Percentiles rank a stretch among this genome's conserved stretches.
phyloP scores from a whole-genome alignment of 2,113 vertebrate genomes.

The Noturus placidus region DNA sequence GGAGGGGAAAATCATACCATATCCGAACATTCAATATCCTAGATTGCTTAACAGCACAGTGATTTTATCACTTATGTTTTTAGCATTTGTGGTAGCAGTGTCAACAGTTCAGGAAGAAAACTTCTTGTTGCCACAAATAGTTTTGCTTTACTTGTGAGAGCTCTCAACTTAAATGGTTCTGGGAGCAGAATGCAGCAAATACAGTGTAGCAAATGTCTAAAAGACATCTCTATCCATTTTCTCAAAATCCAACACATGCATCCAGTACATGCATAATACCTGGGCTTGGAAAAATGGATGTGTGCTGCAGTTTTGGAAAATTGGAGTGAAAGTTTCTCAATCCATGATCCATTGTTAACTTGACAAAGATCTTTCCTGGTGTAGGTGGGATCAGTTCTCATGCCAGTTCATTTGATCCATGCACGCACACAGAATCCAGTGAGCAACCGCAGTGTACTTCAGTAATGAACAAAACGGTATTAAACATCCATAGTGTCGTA shows the following conservation, averaged over 20 bases:
- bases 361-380: not conserved
- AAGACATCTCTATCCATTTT: not conserved
- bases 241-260: not conserved
- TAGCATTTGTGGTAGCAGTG: not conserved
- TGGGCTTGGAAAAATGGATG: not conserved
- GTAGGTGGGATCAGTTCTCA: not conserved
- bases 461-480: not conserved
- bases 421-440: not conserved
- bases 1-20: not conserved
- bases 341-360: not conserved
- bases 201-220: not conserved
- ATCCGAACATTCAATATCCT: not conserved
- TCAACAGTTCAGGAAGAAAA: not conserved
- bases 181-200: not conserved
- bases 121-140: not conserved
- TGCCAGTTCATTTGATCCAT: not conserved
- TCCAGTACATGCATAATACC: not conserved
- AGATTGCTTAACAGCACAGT: not conserved
- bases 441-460: not conserved
- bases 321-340: not conserved
- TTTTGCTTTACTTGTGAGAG: not conserved
- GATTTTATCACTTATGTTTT: not conserved
- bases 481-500: not conserved
- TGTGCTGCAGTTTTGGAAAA: not conserved
- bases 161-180: not conserved